These are phyloP conservation scores for Globia sparganii DNA, from an alignment of 2,888 invertebrate genomes.

Conservation along the genomic window DNA sequence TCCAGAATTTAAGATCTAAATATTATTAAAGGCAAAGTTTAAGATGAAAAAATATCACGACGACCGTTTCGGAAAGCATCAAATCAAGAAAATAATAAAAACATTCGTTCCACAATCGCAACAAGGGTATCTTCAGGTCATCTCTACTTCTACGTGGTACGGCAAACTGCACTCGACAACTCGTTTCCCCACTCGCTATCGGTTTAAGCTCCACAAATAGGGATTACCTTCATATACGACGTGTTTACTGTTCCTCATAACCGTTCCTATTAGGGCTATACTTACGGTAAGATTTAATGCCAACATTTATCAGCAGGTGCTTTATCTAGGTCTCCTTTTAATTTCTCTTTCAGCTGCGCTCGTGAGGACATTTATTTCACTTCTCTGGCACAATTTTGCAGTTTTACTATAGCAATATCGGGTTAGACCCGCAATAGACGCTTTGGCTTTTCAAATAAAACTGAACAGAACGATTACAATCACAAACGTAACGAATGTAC, in stretches of 20 bases:
- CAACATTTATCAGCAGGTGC: slow-evolving; percentile 30
- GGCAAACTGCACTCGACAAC: slow-evolving; percentile 34
- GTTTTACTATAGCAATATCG: slow-evolving; percentile 47
- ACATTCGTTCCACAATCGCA: neutral
- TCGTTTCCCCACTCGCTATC: slow-evolving; percentile 45
- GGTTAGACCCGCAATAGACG: slow-evolving; percentile 45
- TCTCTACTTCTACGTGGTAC: slow-evolving; percentile 8
- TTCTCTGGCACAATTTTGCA: slow-evolving; percentile 31
- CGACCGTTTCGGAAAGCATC: neutral
- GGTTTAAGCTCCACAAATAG: slow-evolving; percentile 47
- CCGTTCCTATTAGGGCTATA: slow-evolving; percentile 8
- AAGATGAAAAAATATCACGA: neutral
- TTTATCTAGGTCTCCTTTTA: slow-evolving; percentile 25
- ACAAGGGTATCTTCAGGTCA: slow-evolving; percentile 30
- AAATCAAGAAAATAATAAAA: neutral
- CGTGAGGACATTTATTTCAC: slow-evolving; percentile 29
- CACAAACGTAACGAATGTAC: slow-evolving; percentile 42
- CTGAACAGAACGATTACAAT: slow-evolving; percentile 54
- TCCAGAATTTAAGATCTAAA: too few relatives aligned
- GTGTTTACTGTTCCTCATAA: slow-evolving; percentile 42
- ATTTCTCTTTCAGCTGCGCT: slow-evolving; percentile 38
- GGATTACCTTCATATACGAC: slow-evolving; percentile 42
- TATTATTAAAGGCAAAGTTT: too few relatives aligned
- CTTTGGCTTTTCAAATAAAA: slow-evolving; percentile 46
- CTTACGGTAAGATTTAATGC: slow-evolving; percentile 17